Conservation (phyloP, 2,113 vertebrate genomes). For the Osmerus eperlanus region DNA sequence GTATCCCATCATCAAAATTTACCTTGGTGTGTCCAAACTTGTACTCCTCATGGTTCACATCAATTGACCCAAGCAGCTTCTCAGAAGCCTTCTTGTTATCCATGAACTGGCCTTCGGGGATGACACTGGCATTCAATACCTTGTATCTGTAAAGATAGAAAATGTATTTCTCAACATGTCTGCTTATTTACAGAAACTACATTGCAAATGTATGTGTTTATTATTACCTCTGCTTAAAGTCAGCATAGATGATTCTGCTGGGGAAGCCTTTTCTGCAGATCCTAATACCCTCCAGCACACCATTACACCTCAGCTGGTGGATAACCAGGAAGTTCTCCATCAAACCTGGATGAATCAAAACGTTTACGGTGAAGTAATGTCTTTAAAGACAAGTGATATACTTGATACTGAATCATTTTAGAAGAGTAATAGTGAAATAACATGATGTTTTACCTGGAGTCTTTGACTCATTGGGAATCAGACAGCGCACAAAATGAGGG, state of each 20-base stretch:
- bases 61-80: too few relatives aligned
- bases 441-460: constrained; percentile 68
- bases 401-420: neutral
- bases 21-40: too few relatives aligned
- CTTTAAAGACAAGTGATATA: neutral
- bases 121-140: too few relatives aligned
- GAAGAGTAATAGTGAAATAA: too few relatives aligned
- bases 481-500: constrained; percentile 80
- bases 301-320: constrained; percentile 77
- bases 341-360: constrained; percentile 52
- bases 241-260: constrained; percentile 80
- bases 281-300: constrained; percentile 80
- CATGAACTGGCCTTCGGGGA: too few relatives aligned
- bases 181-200: too few relatives aligned
- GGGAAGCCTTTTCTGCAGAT: constrained; percentile 85
- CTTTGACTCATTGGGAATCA: constrained; percentile 85
- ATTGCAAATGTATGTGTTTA: neutral
- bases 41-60: too few relatives aligned
- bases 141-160: too few relatives aligned
- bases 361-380: neutral
- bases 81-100: too few relatives aligned
- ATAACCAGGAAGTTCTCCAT: constrained; percentile 81
- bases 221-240: constrained; percentile 78
- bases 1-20: too few relatives aligned
- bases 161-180: too few relatives aligned